phyloP scores from a whole-genome alignment of 1,140 invertebrate genomes.

The Hermatobates lingyangjiaoensis region DNA sequence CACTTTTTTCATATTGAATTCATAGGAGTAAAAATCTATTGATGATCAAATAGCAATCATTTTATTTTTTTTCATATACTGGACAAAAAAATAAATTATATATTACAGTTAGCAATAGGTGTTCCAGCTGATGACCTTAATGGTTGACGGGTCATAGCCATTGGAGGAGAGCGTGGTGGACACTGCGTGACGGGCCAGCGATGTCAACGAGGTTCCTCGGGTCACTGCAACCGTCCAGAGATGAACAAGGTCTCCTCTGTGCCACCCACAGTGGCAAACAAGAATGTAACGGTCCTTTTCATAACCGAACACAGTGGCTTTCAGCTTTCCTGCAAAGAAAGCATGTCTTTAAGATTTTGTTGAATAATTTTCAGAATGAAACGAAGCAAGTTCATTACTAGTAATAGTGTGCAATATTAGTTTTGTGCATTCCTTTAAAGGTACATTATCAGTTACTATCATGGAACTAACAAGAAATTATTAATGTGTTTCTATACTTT shows the following conservation, averaged over 20 bases:
- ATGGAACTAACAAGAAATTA: too few species aligned
- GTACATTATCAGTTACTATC: too few species aligned
- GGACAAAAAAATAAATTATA: too few species aligned
- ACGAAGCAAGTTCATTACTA: neutral
- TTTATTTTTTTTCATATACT: too few species aligned
- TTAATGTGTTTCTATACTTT: too few species aligned
- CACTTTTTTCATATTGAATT: too few species aligned
- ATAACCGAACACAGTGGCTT: conserved; percentile 11
- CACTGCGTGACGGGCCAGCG: conserved; percentile 8
- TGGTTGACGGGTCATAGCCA: conserved; percentile 11
- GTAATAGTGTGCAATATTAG: neutral
- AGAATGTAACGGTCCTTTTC: conserved; percentile 11
- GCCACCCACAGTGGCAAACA: conserved; percentile 13
- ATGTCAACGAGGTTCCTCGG: conserved; percentile 5
- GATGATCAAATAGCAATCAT: too few species aligned
- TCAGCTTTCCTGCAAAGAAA: conserved; percentile 12
- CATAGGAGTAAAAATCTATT: too few species aligned
- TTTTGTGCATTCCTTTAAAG: neutral
- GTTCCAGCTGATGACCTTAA: conserved; percentile 16
- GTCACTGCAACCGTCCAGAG: conserved; percentile 16
- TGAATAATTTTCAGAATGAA: neutral
- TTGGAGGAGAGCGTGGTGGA: conserved; percentile 10
- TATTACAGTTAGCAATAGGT: too few species aligned
- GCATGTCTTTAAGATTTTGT: neutral
- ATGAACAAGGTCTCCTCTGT: conserved; percentile 10